Conservation (phyloP, 1,140 invertebrate species). For the Drosophila sulfurigaster region DNA sequence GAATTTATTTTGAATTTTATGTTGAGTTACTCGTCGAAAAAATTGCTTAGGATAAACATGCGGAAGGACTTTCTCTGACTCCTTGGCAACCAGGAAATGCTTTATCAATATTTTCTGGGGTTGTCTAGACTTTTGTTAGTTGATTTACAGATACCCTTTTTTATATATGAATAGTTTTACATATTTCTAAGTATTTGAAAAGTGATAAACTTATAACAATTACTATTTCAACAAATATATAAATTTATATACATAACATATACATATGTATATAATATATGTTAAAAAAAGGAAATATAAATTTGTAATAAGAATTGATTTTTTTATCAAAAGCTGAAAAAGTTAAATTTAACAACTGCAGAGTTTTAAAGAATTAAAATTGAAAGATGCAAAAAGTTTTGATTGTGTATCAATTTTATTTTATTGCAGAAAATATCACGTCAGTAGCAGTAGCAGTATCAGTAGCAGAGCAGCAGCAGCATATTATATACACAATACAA, state of each 20-base stretch:
- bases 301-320: too few relatives aligned
- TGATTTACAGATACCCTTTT: neutral
- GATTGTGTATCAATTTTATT: constrained; percentile 55
- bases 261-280: neutral
- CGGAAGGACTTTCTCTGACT: neutral
- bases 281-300: too few relatives aligned
- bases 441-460: neutral
- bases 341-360: too few relatives aligned
- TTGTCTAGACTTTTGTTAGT: neutral
- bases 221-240: neutral
- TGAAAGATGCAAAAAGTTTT: neutral
- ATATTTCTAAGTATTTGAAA: too few relatives aligned
- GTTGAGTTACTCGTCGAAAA: neutral
- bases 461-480: too few relatives aligned
- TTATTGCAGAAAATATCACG: constrained; percentile 71
- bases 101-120: constrained; percentile 31
- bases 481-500: constrained; percentile 64
- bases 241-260: neutral
- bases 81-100: constrained; percentile 21
- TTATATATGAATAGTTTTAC: too few relatives aligned
- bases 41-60: neutral
- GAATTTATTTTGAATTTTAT: neutral
- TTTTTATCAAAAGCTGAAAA: too few relatives aligned
- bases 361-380: too few relatives aligned
- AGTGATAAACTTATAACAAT: too few relatives aligned